These are phyloP conservation scores for Perognathus longimembris DNA, from an alignment of 2,113 vertebrate genomes.

Conservation along the genomic window DNA sequence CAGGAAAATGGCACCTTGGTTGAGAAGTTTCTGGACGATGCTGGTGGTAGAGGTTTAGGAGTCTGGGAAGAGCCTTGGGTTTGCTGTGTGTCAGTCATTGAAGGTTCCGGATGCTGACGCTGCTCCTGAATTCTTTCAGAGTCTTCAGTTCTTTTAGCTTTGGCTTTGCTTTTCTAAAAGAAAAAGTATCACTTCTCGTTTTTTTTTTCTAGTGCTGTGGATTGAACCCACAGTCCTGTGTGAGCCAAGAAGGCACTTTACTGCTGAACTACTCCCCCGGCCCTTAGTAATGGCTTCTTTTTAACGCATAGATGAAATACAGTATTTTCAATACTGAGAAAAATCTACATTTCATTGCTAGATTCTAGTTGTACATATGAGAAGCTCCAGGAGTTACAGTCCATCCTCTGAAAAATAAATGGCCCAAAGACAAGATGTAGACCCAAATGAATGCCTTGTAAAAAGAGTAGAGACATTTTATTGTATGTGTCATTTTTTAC, in stretches of 20 bases:
- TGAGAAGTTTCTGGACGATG: background rate
- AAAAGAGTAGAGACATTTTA: background rate
- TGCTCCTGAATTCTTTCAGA: background rate
- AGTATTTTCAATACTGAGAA: background rate
- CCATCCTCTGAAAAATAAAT: background rate
- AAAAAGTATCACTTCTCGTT: background rate
- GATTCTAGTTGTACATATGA: background rate
- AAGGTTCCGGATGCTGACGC: background rate
- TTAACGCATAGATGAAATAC: background rate
- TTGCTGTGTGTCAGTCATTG: fast-evolving
- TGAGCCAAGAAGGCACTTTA: background rate
- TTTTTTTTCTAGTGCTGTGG: background rate
- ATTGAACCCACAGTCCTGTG: background rate
- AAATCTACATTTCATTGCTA: background rate
- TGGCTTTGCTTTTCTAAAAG: background rate
- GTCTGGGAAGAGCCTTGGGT: background rate
- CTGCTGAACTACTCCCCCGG: background rate
- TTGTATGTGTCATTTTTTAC: background rate
- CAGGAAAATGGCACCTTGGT: background rate
- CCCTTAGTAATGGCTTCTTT: background rate
- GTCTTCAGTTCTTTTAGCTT: background rate
- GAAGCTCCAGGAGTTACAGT: background rate
- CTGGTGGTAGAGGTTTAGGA: background rate
- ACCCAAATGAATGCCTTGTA: background rate
- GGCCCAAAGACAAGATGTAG: background rate